phyloP scores from a whole-genome alignment of 2,888 invertebrate species.

The Chaetogeoica ovagalla region DNA sequence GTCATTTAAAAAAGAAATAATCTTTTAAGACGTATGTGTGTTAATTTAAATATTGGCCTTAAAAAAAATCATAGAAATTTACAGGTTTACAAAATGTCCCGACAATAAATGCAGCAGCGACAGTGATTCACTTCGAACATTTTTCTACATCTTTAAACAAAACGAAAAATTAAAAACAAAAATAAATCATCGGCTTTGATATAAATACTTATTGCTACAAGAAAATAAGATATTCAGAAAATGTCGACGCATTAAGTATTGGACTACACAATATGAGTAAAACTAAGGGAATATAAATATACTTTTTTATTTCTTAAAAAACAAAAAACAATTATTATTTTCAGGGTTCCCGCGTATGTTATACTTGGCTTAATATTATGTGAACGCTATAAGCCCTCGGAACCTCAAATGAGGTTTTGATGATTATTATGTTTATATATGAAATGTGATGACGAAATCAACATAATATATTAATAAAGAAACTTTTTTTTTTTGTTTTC shows the following conservation, averaged over 20 bases:
- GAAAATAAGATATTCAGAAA: not conserved
- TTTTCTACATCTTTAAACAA: slow-evolving; percentile 44
- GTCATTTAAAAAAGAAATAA: slow-evolving; percentile 35
- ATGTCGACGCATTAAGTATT: slow-evolving; percentile 21
- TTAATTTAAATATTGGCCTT: slow-evolving; percentile 27
- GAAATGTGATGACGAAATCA: not conserved
- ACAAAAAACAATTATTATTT: slow-evolving; percentile 7
- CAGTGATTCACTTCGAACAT: slow-evolving; percentile 6
- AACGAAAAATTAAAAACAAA: not conserved
- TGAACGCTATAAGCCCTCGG: slow-evolving; percentile 1
- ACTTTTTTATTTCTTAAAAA: too few relatives aligned
- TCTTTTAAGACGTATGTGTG: slow-evolving; percentile 14
- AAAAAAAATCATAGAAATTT: slow-evolving; percentile 48
- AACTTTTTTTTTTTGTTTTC: slow-evolving; percentile 33
- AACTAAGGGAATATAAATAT: slow-evolving; percentile 2
- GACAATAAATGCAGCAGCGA: not conserved
- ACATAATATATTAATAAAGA: slow-evolving; percentile 1
- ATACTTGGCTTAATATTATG: slow-evolving; percentile 22
- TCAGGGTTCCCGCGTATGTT: not conserved
- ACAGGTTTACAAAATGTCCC: slow-evolving; percentile 29
- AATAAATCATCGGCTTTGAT: not conserved
- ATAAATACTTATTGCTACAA: not conserved
- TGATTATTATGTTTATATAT: slow-evolving; percentile 1
- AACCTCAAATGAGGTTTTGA: slow-evolving; percentile 11
- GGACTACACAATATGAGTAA: slow-evolving; percentile 10